Conservation (phyloP, 2,888 invertebrate genomes). For the Trachelus tabidus region DNA sequence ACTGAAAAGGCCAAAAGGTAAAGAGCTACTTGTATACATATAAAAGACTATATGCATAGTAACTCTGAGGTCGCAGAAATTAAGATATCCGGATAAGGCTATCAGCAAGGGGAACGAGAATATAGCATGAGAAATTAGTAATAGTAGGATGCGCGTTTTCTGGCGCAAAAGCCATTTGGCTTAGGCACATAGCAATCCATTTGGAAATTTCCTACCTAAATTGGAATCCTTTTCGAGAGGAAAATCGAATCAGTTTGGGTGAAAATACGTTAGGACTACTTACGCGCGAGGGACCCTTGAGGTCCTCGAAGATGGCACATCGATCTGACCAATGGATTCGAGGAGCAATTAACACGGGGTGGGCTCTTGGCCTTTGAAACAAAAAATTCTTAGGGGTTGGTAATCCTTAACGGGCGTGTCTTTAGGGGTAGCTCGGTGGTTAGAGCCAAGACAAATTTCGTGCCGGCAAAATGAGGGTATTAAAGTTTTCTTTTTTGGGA, state of each 20-base stretch:
- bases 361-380: not conserved
- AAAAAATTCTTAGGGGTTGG: not conserved
- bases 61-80: not conserved
- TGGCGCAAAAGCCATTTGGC: not conserved
- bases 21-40: not conserved
- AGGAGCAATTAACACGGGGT: not conserved
- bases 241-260: not conserved
- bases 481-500: conserved; percentile 10
- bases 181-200: not conserved
- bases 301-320: not conserved
- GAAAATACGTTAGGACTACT: not conserved
- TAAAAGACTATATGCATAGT: not conserved
- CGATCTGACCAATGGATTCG: not conserved
- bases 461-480: conserved; percentile 13
- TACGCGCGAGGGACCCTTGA: not conserved
- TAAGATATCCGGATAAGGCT: not conserved
- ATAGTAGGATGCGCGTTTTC: not conserved
- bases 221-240: not conserved
- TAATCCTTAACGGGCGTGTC: conserved; percentile 3
- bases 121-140: not conserved
- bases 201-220: not conserved
- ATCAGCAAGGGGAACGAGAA: not conserved
- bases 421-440: not conserved
- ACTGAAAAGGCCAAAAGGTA: not conserved
- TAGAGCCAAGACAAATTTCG: conserved; percentile 9